Evolutionary conservation across 2,113 vertebrate species (phyloP).

Genomic region (Labeo rohita): DNA sequence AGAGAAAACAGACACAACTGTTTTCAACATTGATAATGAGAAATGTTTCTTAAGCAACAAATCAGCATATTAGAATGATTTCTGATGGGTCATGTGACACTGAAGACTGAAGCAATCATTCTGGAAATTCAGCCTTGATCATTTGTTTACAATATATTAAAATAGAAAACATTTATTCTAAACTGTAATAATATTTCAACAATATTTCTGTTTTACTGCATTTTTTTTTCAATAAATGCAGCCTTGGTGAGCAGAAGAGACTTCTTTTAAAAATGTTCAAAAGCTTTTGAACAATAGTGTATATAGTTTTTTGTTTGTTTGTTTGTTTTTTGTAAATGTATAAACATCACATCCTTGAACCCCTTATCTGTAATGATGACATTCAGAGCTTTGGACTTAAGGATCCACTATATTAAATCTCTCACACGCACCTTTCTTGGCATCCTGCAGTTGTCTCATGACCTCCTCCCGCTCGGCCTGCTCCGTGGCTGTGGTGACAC

Average conservation of each 20-base stretch:
- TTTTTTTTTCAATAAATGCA: neutral
- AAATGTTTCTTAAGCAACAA: neutral
- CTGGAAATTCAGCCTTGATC: neutral
- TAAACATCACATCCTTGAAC: no score
- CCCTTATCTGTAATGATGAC: no score
- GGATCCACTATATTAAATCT: neutral
- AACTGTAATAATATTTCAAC: neutral
- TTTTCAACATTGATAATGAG: neutral
- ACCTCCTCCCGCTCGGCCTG: slow-evolving; percentile 95
- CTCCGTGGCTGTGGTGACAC: slow-evolving; percentile 95
- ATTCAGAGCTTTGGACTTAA: no score
- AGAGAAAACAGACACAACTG: no score
- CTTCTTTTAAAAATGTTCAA: neutral
- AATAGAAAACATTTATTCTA: neutral
- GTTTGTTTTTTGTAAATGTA: no score
- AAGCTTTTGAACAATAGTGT: neutral
- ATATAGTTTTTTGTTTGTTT: neutral
- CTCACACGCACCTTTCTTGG: slow-evolving; percentile 84
- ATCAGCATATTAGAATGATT: neutral
- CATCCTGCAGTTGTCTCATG: slow-evolving; percentile 94
- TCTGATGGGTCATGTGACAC: neutral
- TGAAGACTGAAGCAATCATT: neutral
- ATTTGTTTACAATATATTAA: neutral
- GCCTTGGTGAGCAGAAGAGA: neutral
- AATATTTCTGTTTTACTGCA: neutral